Conservation (phyloP, 1,140 invertebrate genomes). For the Reticulitermes speratus region DNA sequence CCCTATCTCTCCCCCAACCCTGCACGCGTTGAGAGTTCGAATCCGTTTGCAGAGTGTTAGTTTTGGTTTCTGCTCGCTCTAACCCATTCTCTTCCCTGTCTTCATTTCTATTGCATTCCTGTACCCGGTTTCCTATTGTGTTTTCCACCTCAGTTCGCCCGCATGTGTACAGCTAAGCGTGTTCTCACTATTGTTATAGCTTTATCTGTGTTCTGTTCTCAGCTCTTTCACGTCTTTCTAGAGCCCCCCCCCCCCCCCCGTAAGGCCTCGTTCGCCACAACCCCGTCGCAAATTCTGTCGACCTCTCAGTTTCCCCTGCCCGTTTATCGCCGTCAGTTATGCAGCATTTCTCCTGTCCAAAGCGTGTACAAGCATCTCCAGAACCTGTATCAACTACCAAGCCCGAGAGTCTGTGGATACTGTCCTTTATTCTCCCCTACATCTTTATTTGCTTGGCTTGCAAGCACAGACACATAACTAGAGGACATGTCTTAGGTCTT, state of each 20-base stretch:
- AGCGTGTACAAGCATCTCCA: neutral
- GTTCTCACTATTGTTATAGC: neutral
- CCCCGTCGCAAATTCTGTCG: constrained; percentile 5
- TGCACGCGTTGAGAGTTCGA: neutral
- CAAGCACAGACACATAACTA: too few relatives aligned
- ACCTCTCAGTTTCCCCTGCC: neutral
- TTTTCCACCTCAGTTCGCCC: neutral
- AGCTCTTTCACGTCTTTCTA: neutral
- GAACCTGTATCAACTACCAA: too few relatives aligned
- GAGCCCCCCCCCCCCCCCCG: neutral
- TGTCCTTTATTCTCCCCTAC: too few relatives aligned
- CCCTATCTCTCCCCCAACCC: neutral
- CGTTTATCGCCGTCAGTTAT: neutral
- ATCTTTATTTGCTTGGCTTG: too few relatives aligned
- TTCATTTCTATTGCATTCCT: constrained; percentile 1
- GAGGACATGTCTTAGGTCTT: too few relatives aligned
- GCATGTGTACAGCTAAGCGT: neutral
- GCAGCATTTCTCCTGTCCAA: neutral
- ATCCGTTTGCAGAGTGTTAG: constrained; percentile 6
- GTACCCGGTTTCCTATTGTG: neutral
- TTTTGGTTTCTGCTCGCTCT: neutral
- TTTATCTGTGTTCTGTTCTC: neutral
- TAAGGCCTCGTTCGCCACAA: too few relatives aligned
- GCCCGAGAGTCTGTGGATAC: too few relatives aligned
- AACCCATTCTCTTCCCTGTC: neutral